Percentiles rank a stretch among this genome's conserved stretches.
Evolutionary conservation across 2,888 invertebrate genomes (phyloP).

Genomic region (Lumbricus terrestris): DNA sequence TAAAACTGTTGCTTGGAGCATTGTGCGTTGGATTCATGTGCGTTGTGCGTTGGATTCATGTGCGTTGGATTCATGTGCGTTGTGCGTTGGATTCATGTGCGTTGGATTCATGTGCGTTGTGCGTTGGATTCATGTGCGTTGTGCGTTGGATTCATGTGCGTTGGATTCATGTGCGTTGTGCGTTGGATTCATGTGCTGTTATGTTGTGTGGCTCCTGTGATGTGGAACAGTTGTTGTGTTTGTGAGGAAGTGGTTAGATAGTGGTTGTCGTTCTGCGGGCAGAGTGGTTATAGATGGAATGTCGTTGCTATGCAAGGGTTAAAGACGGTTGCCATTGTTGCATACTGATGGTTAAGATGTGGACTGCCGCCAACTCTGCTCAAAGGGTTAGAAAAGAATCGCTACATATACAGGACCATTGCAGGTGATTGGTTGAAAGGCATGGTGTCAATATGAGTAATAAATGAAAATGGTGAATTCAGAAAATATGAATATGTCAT

Average conservation of each 20-base stretch:
- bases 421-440: background rate
- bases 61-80: too few species aligned
- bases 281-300: background rate
- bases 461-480: background rate
- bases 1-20: background rate
- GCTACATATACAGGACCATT: too few species aligned
- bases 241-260: too few species aligned
- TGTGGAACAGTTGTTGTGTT: background rate
- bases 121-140: too few species aligned
- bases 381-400: background rate
- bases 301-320: background rate
- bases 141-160: too few species aligned
- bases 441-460: background rate
- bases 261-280: background rate
- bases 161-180: too few species aligned
- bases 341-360: background rate
- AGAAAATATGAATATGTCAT: background rate
- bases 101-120: too few species aligned
- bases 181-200: background rate
- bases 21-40: too few species aligned
- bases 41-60: too few species aligned
- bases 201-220: background rate
- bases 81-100: too few species aligned
- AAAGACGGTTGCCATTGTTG: background rate
- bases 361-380: background rate